Evolutionary conservation across 2,113 vertebrate species (phyloP).

Genomic region (Anhinga rufa): DNA sequence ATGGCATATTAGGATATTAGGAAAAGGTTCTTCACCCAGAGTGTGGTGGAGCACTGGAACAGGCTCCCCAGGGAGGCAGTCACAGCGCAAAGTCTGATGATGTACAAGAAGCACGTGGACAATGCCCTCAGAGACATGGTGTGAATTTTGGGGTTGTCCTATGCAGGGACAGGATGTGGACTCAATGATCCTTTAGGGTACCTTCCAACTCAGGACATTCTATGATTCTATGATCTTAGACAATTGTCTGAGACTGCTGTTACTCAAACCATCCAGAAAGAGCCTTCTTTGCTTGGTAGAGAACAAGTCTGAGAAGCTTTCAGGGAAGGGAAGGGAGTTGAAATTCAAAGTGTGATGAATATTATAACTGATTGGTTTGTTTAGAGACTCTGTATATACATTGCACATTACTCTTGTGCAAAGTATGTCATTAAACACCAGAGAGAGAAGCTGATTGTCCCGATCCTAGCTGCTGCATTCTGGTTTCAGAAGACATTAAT

Average conservation of each 20-base stretch:
- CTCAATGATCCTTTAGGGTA: too few relatives aligned
- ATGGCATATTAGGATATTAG: not conserved
- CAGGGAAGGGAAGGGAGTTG: not conserved
- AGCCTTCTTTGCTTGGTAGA: not conserved
- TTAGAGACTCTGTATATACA: not conserved
- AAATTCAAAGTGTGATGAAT: not conserved
- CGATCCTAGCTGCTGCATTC: not conserved
- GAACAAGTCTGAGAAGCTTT: not conserved
- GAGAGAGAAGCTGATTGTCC: not conserved
- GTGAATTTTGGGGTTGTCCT: too few relatives aligned
- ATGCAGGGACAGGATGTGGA: too few relatives aligned
- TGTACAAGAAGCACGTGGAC: too few relatives aligned
- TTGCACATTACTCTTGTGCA: not conserved
- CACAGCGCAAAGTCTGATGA: too few relatives aligned
- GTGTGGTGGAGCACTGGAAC: too few relatives aligned
- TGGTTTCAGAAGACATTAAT: not conserved
- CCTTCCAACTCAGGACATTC: too few relatives aligned
- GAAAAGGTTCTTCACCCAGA: too few relatives aligned
- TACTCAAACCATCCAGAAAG: not conserved
- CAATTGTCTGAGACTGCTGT: not conserved
- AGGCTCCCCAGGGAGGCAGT: too few relatives aligned
- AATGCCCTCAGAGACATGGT: too few relatives aligned
- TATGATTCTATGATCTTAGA: not conserved
- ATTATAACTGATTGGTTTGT: not conserved
- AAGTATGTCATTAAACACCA: not conserved